Evolutionary conservation across 2,113 vertebrate genomes (phyloP).

Genomic region (Psittacara wagleri): DNA sequence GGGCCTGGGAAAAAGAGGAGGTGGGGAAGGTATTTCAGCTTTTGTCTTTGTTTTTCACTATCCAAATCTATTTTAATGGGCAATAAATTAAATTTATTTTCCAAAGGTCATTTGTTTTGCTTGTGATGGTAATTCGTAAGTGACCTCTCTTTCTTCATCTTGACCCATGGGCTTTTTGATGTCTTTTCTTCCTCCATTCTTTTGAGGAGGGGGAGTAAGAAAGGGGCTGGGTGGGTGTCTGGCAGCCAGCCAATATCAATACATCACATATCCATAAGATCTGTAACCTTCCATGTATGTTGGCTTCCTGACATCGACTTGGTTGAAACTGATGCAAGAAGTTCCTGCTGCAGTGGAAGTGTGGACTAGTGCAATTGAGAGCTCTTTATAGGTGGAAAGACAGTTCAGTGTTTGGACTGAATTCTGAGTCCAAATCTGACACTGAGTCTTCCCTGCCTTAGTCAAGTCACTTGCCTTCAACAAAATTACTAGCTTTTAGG

Average conservation of each 20-base stretch:
- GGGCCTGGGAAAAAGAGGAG: neutral
- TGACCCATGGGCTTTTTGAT: neutral
- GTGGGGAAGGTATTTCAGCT: neutral
- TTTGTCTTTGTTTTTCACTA: neutral
- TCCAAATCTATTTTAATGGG: neutral
- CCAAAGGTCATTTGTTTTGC: neutral
- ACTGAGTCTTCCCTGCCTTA: neutral
- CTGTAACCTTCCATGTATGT: neutral
- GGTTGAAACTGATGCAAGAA: neutral
- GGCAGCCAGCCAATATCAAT: neutral
- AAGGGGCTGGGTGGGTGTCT: neutral
- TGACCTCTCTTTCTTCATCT: neutral
- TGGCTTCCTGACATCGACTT: neutral
- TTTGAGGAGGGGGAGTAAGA: neutral
- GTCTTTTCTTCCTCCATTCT: neutral
- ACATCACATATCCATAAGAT: rapidly evolving
- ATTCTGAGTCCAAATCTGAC: neutral
- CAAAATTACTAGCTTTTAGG: neutral
- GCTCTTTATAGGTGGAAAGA: neutral
- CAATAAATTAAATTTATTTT: neutral
- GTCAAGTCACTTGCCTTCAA: neutral
- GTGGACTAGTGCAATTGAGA: neutral
- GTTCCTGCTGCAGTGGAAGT: neutral
- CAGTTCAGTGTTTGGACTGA: neutral
- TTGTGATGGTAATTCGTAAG: neutral